A percentile compares a stretch with the other conserved stretches of the same genome.
Evolutionary conservation across 1,140 invertebrate species (phyloP).

Genomic region (Magallana gigas): DNA sequence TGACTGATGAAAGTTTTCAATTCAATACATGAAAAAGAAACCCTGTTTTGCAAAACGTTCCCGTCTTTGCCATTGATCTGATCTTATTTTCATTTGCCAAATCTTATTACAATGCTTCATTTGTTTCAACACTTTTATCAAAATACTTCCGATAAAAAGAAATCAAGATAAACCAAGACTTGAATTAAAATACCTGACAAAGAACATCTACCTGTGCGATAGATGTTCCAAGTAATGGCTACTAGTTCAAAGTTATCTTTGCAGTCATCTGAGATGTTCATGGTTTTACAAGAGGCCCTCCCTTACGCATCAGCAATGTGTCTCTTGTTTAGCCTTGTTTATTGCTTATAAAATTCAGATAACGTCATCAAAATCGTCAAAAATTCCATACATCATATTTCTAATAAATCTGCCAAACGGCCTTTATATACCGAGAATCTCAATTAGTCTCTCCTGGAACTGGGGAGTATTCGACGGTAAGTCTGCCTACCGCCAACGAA

Average conservation of each 20-base stretch:
- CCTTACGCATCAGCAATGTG: not conserved
- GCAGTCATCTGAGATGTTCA: not conserved
- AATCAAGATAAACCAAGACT: not conserved
- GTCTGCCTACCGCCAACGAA: slow-evolving; percentile 43
- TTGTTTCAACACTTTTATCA: not conserved
- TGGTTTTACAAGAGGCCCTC: slow-evolving; percentile 19
- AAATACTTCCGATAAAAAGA: not conserved
- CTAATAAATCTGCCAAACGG: slow-evolving; percentile 41
- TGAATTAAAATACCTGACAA: slow-evolving; percentile 7
- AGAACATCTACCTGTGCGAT: slow-evolving; percentile 13
- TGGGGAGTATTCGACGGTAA: slow-evolving; percentile 27
- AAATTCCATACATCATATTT: slow-evolving; percentile 39
- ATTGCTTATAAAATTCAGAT: slow-evolving; percentile 17
- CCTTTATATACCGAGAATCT: slow-evolving; percentile 39
- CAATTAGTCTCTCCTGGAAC: slow-evolving; percentile 39
- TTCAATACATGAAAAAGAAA: not conserved
- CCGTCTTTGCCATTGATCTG: not conserved
- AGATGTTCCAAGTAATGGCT: not conserved
- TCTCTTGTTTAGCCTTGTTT: slow-evolving; percentile 27
- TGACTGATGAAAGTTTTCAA: not conserved
- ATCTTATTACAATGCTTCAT: not conserved
- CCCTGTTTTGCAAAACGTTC: no score
- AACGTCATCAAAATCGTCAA: slow-evolving; percentile 32
- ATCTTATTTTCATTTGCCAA: not conserved
- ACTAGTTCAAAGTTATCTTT: not conserved